Base-by-base conservation (phyloP, 2,113 vertebrate species). In the Atractosteus spatula region DNA sequence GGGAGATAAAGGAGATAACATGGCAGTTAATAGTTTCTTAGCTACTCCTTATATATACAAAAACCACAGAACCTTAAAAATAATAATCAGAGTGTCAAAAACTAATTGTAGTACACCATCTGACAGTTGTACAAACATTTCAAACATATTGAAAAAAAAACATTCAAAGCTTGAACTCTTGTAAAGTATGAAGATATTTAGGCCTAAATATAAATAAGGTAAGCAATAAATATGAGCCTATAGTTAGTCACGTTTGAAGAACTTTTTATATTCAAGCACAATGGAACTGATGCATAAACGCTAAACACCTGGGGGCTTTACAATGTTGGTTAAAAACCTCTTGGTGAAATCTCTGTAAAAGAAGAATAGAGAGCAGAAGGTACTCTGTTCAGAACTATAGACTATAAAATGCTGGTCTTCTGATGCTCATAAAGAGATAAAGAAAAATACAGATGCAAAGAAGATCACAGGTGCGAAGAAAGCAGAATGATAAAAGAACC, bases 381-480 rank as follows among this genome's bases (percentile, higher is more conserved):
- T 64, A 85, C 79, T 88, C 83, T 87, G 86, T 89, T 89, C 84
- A 89, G 5, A 77, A 70, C 76, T 80, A 85, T 75, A 74, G 79
- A 88, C 74, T 85, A 71, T 75, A 83, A 76, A 87, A 88, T 86
- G 82, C 78, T 81, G 79, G 83, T 75, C 81, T 80, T 83, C 77
- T 83, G 81, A 76, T 85, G 87, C 84, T 89, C 74, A 47, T 72
- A 68, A 79, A 47, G 71, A 41, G 86, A 89, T 87, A 90, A 83
- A 68, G 41, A 59, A 47, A 82, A 70, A 76, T 83, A 83, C 74
- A 77, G 88, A 87, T 77, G 71, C 55, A 86, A 74, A 63, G 10
- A 80, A 87, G 77, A 78, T 72, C 84, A 83, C 82, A 86, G 85
- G 80, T 88, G 79, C 75, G 82, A 79, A 85, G 78, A 87, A 82